A percentile compares a stretch with the other conserved stretches of the same genome.
These are phyloP conservation scores for Epirrhoe tristata DNA, from an alignment of 2,888 invertebrate species.

Conservation along the genomic window DNA sequence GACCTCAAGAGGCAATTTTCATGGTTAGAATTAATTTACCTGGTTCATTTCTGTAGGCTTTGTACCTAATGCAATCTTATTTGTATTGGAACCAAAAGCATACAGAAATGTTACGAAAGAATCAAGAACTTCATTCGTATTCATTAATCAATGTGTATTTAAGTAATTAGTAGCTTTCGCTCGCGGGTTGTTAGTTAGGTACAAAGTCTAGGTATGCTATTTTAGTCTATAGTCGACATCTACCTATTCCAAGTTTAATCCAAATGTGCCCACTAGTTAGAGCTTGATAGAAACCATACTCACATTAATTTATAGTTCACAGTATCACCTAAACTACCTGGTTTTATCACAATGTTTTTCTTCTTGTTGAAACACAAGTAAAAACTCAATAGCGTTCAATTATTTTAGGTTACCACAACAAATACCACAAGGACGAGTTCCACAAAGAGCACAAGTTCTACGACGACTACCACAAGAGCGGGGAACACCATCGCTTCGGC, in stretches of 20 bases:
- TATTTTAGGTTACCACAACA: slow-evolving; percentile 88
- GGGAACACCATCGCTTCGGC: slow-evolving; percentile 89
- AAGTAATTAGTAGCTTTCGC: too few species aligned
- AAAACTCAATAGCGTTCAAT: background rate
- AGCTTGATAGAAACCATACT: too few species aligned
- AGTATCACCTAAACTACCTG: too few species aligned
- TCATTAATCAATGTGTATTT: too few species aligned
- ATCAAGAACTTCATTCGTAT: background rate
- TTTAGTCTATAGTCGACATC: too few species aligned
- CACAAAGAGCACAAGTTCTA: slow-evolving; percentile 92
- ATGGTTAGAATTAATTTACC: slow-evolving; percentile 34
- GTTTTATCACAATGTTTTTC: too few species aligned
- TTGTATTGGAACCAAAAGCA: background rate
- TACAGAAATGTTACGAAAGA: background rate
- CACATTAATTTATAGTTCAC: too few species aligned
- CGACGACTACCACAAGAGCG: slow-evolving; percentile 90
- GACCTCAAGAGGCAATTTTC: slow-evolving; percentile 52
- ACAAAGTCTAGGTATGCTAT: too few species aligned
- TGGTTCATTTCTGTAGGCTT: slow-evolving; percentile 12
- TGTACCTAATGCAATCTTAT: slow-evolving; percentile 6
- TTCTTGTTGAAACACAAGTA: too few species aligned
- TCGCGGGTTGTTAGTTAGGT: too few species aligned
- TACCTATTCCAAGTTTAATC: too few species aligned
- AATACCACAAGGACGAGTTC: slow-evolving; percentile 91
- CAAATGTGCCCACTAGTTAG: too few species aligned